Evolutionary conservation across 1,140 invertebrate genomes (phyloP), one percentile per base, ranked within the genome.

Genomic region (Agrypnia vestita): DNA sequence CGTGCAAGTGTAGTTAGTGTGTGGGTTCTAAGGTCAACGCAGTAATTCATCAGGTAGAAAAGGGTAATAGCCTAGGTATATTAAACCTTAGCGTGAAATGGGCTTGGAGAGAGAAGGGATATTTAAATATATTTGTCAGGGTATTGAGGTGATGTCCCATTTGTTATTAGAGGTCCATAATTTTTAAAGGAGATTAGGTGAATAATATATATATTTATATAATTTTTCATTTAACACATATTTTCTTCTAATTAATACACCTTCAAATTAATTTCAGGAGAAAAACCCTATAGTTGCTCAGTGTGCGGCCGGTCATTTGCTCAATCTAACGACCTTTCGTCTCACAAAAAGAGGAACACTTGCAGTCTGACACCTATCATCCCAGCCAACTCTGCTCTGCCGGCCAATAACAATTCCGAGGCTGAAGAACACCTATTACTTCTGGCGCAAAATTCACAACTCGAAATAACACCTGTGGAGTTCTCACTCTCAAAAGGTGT

Each of bases 211-310:
- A n/a, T n/a, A n/a, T n/a, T n/a, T n/a, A n/a, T n/a, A n/a, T n/a
- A n/a, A n/a, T n/a, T n/a, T n/a, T n/a, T n/a, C n/a, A n/a, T n/a
- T n/a, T n/a, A n/a, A n/a, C n/a, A n/a, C n/a, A n/a, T n/a, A n/a
- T n/a, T n/a, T 51, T 51, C 11, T 3, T 51, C 49, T 1, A 51
- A 12, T 51, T 51, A 15, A 51, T 51, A 13, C n/a, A 13, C 49
- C 17, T 69, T 53, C 12, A n/a, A 81, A 76, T 81, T 77, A 85
- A 85, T 86, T 87, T 85, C 88, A 85, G 91, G 87, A 15, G 89
- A 91, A 84, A 87, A 86, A 43, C 88, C 87, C 0, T 91, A 87
- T 78, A 80, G 85, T 17, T 91, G 91, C 69, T 86, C 87, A 51
- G 84, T 87, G 25, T 89, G 88, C 71, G 85, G 86, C 13, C 83